Percentiles rank a stretch among this genome's conserved stretches.
These are phyloP conservation scores for Acrobasis suavella DNA, from an alignment of 2,888 invertebrate genomes.

Conservation along the genomic window DNA sequence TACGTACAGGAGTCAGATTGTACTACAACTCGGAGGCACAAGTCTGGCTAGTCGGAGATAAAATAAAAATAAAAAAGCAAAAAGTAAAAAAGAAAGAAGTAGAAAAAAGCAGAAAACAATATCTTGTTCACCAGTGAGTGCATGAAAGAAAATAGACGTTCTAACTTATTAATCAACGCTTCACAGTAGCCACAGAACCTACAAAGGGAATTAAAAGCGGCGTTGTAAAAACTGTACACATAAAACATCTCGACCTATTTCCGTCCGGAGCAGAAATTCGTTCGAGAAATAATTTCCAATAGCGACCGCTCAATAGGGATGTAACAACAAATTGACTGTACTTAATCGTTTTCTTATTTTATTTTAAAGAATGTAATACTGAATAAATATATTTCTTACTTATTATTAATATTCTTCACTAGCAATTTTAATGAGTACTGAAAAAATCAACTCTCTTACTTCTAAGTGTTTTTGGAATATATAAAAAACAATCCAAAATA, in stretches of 20 bases:
- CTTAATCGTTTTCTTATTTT: background rate
- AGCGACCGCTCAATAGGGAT: slow-evolving; percentile 41
- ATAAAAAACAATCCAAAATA: too few relatives aligned
- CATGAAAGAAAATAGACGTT: background rate
- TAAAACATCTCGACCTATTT: slow-evolving; percentile 70
- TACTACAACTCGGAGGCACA: too few relatives aligned
- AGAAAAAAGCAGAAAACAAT: background rate
- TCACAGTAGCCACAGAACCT: slow-evolving; percentile 13
- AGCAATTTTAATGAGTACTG: too few relatives aligned
- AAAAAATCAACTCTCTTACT: too few relatives aligned
- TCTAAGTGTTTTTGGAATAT: too few relatives aligned
- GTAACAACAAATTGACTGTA: background rate
- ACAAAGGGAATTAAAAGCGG: slow-evolving; percentile 33
- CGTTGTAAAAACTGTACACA: slow-evolving; percentile 46
- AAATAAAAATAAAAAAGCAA: too few relatives aligned
- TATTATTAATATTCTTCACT: too few relatives aligned
- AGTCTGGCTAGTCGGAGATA: too few relatives aligned
- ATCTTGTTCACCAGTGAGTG: background rate
- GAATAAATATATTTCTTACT: too few relatives aligned
- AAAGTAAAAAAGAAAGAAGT: too few relatives aligned
- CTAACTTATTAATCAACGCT: slow-evolving; percentile 14
- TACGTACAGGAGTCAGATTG: too few relatives aligned
- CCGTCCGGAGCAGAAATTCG: slow-evolving; percentile 61
- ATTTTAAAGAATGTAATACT: too few relatives aligned
- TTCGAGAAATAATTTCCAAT: slow-evolving; percentile 67